Conservation (phyloP, 2,113 vertebrate species). For the Opisthocomus hoazin region DNA sequence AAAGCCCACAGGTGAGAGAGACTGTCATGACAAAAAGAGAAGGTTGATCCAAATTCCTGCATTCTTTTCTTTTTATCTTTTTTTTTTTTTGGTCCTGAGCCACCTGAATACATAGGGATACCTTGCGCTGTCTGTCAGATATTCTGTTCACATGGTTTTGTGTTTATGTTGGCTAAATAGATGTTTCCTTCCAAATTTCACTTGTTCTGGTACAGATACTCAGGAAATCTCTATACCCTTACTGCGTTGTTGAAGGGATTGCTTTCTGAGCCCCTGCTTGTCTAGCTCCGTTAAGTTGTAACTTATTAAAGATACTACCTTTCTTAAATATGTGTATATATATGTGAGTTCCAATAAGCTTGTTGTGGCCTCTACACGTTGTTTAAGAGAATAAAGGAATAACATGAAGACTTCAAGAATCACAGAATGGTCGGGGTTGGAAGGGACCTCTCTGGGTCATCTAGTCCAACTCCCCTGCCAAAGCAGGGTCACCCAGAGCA, state of each 20-base stretch:
- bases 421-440: no score
- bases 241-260: background rate
- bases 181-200: background rate
- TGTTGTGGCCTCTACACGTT: background rate
- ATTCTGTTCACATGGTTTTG: background rate
- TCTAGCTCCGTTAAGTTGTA: background rate
- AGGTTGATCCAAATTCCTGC: background rate
- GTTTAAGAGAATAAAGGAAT: background rate
- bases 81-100: background rate
- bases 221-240: background rate
- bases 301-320: background rate
- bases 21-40: background rate
- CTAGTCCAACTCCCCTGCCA: no score
- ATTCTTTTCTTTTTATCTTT: rapidly evolving
- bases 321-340: rapidly evolving
- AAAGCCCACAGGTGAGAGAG: background rate
- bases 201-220: background rate
- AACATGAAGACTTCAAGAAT: background rate
- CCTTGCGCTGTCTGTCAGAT: background rate
- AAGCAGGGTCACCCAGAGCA: no score
- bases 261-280: background rate
- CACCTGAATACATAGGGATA: background rate
- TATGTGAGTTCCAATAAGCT: background rate
- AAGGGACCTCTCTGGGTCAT: no score
- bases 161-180: background rate